A percentile compares a stretch with the other conserved stretches of the same genome.
phyloP scores from a whole-genome alignment of 2,113 vertebrate species.

The Ptyas mucosa region DNA sequence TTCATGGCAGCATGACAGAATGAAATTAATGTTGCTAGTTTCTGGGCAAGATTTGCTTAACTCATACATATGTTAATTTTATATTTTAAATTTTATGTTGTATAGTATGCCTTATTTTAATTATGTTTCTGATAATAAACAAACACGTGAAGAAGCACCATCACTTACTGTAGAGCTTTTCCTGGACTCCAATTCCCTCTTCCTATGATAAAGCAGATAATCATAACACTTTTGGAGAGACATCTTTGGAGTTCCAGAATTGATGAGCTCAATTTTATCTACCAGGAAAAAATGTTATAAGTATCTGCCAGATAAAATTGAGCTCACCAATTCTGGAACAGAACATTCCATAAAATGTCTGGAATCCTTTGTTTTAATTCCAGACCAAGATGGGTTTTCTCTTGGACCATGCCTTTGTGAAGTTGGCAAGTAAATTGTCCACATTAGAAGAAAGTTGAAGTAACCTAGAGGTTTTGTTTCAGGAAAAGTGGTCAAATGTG shows the following conservation, averaged over 20 bases:
- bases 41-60: neutral
- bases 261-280: neutral
- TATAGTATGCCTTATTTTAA: neutral
- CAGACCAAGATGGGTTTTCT: neutral
- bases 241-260: neutral
- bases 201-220: neutral
- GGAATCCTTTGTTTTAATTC: neutral
- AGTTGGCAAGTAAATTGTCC: neutral
- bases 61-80: neutral
- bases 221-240: neutral
- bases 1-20: neutral
- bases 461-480: neutral
- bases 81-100: neutral
- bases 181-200: neutral
- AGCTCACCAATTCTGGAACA: neutral
- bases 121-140: neutral
- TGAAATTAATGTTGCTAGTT: neutral
- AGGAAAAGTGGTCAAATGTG: neutral
- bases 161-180: neutral
- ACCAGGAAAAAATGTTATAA: neutral
- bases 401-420: neutral
- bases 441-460: neutral
- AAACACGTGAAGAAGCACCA: neutral
- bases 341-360: neutral
- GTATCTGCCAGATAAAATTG: neutral